Conservation (phyloP, 2,113 vertebrate genomes). For the Vulpes vulpes region DNA sequence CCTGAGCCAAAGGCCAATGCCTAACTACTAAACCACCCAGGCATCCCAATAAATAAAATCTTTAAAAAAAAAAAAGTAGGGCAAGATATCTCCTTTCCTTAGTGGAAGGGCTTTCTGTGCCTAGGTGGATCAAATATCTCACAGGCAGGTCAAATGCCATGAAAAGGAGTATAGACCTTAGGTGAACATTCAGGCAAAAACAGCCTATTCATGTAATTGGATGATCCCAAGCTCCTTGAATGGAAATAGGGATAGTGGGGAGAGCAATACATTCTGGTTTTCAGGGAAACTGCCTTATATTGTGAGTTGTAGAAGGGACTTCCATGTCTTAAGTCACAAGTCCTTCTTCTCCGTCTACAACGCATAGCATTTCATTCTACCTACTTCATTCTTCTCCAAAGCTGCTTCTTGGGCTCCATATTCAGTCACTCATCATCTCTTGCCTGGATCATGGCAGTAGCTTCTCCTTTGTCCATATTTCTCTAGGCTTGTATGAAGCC, state of each 20-base stretch:
- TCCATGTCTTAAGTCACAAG: not conserved
- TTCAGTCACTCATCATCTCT: not conserved
- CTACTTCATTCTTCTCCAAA: not conserved
- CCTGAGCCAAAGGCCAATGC: too few species aligned
- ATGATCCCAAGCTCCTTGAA: not conserved
- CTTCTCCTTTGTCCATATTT: not conserved
- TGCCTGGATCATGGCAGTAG: not conserved
- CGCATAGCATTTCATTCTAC: not conserved
- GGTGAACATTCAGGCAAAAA: not conserved
- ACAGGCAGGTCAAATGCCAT: not conserved
- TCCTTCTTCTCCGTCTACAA: not conserved
- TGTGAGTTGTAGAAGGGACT: not conserved
- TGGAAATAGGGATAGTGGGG: not conserved
- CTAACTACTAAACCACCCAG: too few species aligned
- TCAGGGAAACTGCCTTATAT: not conserved
- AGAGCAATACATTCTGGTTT: not conserved
- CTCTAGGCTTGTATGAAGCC: not conserved
- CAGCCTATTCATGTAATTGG: not conserved
- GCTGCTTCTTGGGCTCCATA: not conserved
- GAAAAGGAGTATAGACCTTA: not conserved
- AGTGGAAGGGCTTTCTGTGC: not conserved
- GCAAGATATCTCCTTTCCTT: not conserved
- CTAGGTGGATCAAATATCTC: not conserved
- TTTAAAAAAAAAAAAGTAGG: not conserved
- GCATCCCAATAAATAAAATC: not conserved